Conservation (phyloP, 1,140 invertebrate genomes). For the Dendrolimus punctatus region DNA sequence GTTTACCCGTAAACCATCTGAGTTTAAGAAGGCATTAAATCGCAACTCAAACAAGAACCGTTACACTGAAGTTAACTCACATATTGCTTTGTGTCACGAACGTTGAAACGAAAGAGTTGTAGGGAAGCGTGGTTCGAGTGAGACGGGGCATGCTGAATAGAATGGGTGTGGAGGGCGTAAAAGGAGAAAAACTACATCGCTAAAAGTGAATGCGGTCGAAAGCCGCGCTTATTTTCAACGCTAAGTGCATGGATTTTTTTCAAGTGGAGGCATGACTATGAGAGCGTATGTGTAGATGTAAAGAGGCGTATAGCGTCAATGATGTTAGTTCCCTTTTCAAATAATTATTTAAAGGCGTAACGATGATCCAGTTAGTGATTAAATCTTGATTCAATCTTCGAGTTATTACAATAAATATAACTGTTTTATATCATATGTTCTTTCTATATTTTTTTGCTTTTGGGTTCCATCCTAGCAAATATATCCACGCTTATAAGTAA, state of each 20-base stretch:
- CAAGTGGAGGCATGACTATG: slow-evolving; percentile 54
- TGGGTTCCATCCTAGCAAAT: too few relatives aligned
- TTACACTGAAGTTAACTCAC: slow-evolving; percentile 69
- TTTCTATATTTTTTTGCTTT: too few relatives aligned
- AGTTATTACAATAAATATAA: too few relatives aligned
- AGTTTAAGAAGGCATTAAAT: slow-evolving; percentile 71
- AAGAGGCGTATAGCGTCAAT: slow-evolving; percentile 1
- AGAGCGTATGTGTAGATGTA: slow-evolving; percentile 9
- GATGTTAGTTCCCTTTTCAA: too few relatives aligned
- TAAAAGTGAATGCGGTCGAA: slow-evolving; percentile 72
- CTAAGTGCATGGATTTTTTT: slow-evolving; percentile 71
- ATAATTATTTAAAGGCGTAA: too few relatives aligned
- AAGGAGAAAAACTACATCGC: slow-evolving; percentile 70
- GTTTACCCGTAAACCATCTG: slow-evolving; percentile 69
- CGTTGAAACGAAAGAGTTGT: slow-evolving; percentile 54
- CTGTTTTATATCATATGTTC: too few relatives aligned
- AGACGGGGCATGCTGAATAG: slow-evolving; percentile 46
- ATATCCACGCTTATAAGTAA: too few relatives aligned
- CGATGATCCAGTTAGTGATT: too few relatives aligned
- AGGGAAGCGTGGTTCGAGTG: slow-evolving; percentile 39
- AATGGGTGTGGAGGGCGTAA: slow-evolving; percentile 63
- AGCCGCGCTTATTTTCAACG: slow-evolving; percentile 65
- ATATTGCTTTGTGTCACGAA: slow-evolving; percentile 72
- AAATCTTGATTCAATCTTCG: too few relatives aligned
- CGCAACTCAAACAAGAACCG: slow-evolving; percentile 70